These are phyloP conservation scores for Neoaliturus tenellus DNA, from an alignment of 2,888 invertebrate genomes.

Conservation along the genomic window DNA sequence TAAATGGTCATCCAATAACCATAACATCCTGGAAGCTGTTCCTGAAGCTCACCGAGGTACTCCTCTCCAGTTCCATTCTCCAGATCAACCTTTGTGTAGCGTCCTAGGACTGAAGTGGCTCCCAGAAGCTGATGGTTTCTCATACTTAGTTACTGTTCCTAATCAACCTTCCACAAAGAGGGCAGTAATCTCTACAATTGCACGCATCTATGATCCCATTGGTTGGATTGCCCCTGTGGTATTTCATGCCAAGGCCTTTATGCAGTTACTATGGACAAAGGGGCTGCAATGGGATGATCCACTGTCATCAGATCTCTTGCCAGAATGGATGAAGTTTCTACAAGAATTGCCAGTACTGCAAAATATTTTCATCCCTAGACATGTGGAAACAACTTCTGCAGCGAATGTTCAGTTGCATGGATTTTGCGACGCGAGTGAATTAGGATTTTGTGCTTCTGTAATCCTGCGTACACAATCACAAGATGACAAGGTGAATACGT, in stretches of 20 bases:
- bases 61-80: neutral
- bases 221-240: neutral
- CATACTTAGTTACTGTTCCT: neutral
- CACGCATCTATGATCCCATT: neutral
- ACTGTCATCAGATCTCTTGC: neutral
- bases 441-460: too few relatives aligned
- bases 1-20: conserved; percentile 13
- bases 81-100: neutral
- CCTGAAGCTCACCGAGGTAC: neutral
- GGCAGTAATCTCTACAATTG: neutral
- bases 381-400: too few relatives aligned
- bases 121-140: conserved; percentile 11
- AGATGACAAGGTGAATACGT: too few relatives aligned
- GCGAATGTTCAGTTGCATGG: too few relatives aligned
- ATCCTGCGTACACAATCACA: too few relatives aligned
- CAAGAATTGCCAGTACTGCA: too few relatives aligned
- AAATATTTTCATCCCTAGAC: too few relatives aligned
- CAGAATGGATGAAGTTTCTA: neutral
- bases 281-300: conserved; percentile 4
- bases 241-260: neutral
- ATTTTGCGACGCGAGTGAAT: too few relatives aligned
- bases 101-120: conserved; percentile 28
- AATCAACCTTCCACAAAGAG: neutral
- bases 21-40: too few relatives aligned
- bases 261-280: neutral